Evolutionary conservation across 2,113 vertebrate genomes (phyloP).

Genomic region (Ameiurus melas): DNA sequence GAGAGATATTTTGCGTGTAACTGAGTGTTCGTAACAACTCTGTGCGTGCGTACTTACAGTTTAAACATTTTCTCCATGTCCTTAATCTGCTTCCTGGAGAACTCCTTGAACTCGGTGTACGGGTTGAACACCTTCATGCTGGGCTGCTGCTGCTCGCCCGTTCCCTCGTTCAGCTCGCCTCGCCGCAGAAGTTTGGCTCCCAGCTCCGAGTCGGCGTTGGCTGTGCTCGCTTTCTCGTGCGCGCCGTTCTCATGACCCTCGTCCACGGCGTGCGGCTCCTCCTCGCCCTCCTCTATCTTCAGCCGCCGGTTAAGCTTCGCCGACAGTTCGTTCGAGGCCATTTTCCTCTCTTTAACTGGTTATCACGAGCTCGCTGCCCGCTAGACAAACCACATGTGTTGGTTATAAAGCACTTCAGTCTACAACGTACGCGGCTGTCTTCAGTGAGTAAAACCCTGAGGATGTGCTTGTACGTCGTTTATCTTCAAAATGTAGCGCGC

Average conservation of each 20-base stretch:
- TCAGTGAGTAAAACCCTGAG: constrained; percentile 29
- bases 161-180: constrained; percentile 78
- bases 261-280: constrained; percentile 64
- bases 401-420: constrained; percentile 26
- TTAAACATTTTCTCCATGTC: constrained; percentile 95
- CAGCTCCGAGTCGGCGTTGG: constrained; percentile 76
- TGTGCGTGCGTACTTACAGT: constrained; percentile 76
- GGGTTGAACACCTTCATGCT: constrained; percentile 89
- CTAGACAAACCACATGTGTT: constrained; percentile 34
- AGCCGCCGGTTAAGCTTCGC: constrained; percentile 81
- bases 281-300: constrained; percentile 74
- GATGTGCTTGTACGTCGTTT: neutral
- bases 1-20: neutral
- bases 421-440: constrained; percentile 16
- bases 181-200: constrained; percentile 79
- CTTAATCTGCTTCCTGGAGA: constrained; percentile 91
- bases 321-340: constrained; percentile 84
- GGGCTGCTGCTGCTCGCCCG: constrained; percentile 71
- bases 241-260: constrained; percentile 48
- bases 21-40: neutral
- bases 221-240: constrained; percentile 62
- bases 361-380: constrained; percentile 30
- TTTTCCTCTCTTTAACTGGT: constrained; percentile 56
- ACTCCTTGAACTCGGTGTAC: constrained; percentile 93
- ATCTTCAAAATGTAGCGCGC: neutral